Percentiles rank a stretch among this genome's conserved stretches.
Conservation (phyloP, 1,140 invertebrate species). For the Aphelenchoides besseyi region DNA sequence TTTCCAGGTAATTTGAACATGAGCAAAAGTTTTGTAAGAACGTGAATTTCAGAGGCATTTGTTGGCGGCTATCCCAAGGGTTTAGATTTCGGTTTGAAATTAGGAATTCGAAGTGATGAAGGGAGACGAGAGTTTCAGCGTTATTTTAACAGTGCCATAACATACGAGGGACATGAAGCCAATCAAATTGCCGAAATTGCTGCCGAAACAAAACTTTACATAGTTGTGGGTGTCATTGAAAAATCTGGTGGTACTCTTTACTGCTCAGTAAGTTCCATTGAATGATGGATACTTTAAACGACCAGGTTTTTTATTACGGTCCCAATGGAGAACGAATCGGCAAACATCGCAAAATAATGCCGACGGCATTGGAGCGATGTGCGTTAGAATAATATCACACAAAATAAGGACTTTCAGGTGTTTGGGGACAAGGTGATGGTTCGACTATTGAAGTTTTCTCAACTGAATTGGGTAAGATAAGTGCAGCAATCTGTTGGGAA, state of each 20-base stretch:
- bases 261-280: slow-evolving; percentile 47
- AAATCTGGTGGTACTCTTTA: slow-evolving; percentile 51
- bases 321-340: slow-evolving; percentile 41
- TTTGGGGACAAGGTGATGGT: slow-evolving; percentile 62
- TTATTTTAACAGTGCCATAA: slow-evolving; percentile 48
- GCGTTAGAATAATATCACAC: too few relatives aligned
- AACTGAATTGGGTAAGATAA: slow-evolving; percentile 54
- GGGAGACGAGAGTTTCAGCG: slow-evolving; percentile 48
- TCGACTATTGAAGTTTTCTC: slow-evolving; percentile 54
- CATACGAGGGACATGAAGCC: slow-evolving; percentile 42
- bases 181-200: slow-evolving; percentile 40
- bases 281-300: slow-evolving; percentile 38
- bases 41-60: slow-evolving; percentile 49
- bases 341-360: slow-evolving; percentile 57
- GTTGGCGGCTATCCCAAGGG: slow-evolving; percentile 56
- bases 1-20: slow-evolving; percentile 47
- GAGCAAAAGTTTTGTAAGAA: slow-evolving; percentile 14
- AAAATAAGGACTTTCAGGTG: too few relatives aligned
- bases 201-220: slow-evolving; percentile 25
- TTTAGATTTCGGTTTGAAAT: slow-evolving; percentile 44
- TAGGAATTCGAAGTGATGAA: slow-evolving; percentile 46
- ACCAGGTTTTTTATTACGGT: slow-evolving; percentile 52
- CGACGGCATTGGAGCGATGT: slow-evolving; percentile 55
- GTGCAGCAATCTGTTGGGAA: slow-evolving; percentile 62
- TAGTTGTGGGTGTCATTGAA: slow-evolving; percentile 54